phyloP scores from a whole-genome alignment of 2,888 invertebrate genomes.

The Odontothrips loti region DNA sequence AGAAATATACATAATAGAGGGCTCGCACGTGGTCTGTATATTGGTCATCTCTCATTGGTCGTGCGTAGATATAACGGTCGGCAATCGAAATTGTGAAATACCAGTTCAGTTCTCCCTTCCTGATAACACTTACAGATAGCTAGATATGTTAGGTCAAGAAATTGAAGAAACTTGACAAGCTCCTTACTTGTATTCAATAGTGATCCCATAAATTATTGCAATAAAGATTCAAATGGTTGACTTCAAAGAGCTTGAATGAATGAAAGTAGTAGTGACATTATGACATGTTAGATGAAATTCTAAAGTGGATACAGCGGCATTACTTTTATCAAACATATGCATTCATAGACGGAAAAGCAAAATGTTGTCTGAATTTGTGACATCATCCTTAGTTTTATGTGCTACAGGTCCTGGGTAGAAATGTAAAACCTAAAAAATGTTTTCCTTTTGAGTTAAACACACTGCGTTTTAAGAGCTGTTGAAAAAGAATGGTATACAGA shows the following conservation, averaged over 20 bases:
- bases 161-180: neutral
- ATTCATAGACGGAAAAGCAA: too few species aligned
- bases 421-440: too few species aligned
- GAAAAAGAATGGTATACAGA: neutral
- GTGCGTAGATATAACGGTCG: neutral
- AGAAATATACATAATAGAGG: neutral
- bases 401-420: too few species aligned
- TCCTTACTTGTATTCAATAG: neutral
- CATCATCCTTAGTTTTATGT: too few species aligned
- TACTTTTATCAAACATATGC: too few species aligned
- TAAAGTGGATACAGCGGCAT: too few species aligned
- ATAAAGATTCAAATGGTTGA: neutral
- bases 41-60: conserved; percentile 10
- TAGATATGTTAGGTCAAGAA: conserved; percentile 18
- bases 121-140: neutral
- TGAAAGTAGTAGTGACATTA: too few species aligned
- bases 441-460: too few species aligned
- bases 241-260: too few species aligned
- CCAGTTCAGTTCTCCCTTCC: neutral
- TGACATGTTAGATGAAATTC: too few species aligned
- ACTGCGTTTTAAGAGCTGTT: neutral
- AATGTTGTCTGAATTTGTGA: too few species aligned
- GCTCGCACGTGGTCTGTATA: neutral
- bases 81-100: neutral
- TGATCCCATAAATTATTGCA: neutral